Percentiles rank a stretch among this genome's conserved stretches.
phyloP scores from a whole-genome alignment of 2,888 invertebrate species.

The Dendrolimus pini region DNA sequence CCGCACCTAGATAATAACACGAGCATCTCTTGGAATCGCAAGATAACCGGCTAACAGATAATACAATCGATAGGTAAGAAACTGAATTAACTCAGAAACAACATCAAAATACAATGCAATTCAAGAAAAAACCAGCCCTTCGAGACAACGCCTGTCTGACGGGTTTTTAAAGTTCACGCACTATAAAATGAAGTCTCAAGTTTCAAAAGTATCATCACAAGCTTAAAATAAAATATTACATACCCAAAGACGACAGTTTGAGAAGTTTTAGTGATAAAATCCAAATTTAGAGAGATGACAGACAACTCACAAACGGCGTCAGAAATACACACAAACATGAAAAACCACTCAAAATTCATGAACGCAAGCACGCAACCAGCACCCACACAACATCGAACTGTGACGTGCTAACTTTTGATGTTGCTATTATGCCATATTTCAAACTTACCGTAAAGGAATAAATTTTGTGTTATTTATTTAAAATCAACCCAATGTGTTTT shows the following conservation, averaged over 20 bases:
- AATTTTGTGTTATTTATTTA: no score
- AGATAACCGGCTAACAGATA: slow-evolving; percentile 52
- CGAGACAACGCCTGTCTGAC: slow-evolving; percentile 65
- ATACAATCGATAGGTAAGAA: slow-evolving; percentile 31
- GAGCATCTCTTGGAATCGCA: slow-evolving; percentile 42
- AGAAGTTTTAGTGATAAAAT: slow-evolving; percentile 70
- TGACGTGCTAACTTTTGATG: slow-evolving; percentile 3
- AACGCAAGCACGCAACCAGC: slow-evolving; percentile 47
- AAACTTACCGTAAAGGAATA: no score
- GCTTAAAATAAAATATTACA: slow-evolving; percentile 35
- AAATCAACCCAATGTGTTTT: no score
- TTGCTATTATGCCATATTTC: neutral
- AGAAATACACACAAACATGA: slow-evolving; percentile 69
- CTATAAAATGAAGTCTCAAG: slow-evolving; percentile 26
- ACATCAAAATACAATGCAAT: slow-evolving; percentile 18
- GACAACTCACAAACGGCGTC: slow-evolving; percentile 65
- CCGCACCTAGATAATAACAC: slow-evolving; percentile 52
- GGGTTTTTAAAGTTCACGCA: slow-evolving; percentile 26
- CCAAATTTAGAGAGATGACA: slow-evolving; percentile 63
- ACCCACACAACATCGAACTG: slow-evolving; percentile 47
- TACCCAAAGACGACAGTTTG: slow-evolving; percentile 68
- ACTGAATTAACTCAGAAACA: slow-evolving; percentile 26
- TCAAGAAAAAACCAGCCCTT: slow-evolving; percentile 24
- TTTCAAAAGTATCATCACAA: slow-evolving; percentile 19
- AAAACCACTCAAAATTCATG: slow-evolving; percentile 48